These are phyloP conservation scores for Drosophila novamexicana DNA, from an alignment of 1,140 invertebrate genomes.

Conservation along the genomic window DNA sequence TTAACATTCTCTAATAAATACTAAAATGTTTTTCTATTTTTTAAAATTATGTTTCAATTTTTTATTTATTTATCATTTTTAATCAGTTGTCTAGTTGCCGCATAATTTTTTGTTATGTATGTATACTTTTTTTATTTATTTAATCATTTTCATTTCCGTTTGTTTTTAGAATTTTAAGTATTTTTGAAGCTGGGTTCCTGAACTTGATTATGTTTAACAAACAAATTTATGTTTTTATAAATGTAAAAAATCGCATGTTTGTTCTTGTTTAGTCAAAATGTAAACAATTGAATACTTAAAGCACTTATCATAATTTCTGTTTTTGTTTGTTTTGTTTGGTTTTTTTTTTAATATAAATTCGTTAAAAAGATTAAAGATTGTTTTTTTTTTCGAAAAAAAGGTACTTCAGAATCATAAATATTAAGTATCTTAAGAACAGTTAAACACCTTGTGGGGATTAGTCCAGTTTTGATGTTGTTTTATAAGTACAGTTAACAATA, in stretches of 20 bases:
- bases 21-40: conserved; percentile 15
- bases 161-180: conserved; percentile 25
- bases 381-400: conserved; percentile 62
- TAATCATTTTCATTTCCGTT: conserved; percentile 47
- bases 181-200: conserved; percentile 57
- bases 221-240: conserved; percentile 73
- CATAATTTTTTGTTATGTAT: conserved; percentile 38
- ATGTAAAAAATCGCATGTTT: conserved; percentile 74
- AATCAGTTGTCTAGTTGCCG: conserved; percentile 44
- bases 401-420: conserved; percentile 72
- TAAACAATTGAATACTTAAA: conserved; percentile 74
- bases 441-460: conserved; percentile 50
- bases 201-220: conserved; percentile 67
- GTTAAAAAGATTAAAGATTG: conserved; percentile 76
- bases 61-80: conserved; percentile 54
- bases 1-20: conserved; percentile 21
- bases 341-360: conserved; percentile 67
- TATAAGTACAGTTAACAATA: conserved; percentile 58
- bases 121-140: conserved; percentile 36
- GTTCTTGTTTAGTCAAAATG: conserved; percentile 58
- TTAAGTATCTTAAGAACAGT: conserved; percentile 41
- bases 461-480: conserved; percentile 28
- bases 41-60: conserved; percentile 28
- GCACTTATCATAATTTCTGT: conserved; percentile 54
- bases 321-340: conserved; percentile 40